Conservation (phyloP, 1,140 invertebrate genomes). For the Pseudobourletiella spinata region DNA sequence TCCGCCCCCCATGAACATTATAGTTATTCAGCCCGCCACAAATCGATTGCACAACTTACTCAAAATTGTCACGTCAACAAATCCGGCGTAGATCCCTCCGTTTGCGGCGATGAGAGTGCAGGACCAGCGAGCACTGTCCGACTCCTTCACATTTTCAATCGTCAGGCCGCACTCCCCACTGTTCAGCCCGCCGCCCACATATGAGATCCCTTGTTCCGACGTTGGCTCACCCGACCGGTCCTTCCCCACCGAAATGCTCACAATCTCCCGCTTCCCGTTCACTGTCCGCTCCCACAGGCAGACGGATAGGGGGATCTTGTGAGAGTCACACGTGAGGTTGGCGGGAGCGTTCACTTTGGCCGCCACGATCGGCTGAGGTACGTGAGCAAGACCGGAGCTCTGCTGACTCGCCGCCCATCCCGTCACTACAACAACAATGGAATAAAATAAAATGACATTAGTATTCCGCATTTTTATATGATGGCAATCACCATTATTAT, state of each 20-base stretch:
- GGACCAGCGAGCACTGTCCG: slow-evolving; percentile 28
- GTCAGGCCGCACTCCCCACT: slow-evolving; percentile 27
- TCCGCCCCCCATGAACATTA: no score
- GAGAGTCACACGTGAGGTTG: slow-evolving; percentile 29
- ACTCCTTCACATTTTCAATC: slow-evolving; percentile 25
- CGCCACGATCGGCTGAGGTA: slow-evolving; percentile 9
- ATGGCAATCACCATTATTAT: no score
- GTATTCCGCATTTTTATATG: no score
- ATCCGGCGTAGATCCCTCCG: slow-evolving; percentile 9
- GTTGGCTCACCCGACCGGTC: neutral
- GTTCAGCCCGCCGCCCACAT: slow-evolving; percentile 20
- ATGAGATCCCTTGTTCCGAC: slow-evolving; percentile 13
- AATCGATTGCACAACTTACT: no score
- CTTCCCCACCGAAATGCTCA: neutral
- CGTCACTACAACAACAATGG: no score
- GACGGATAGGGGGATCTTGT: slow-evolving; percentile 9
- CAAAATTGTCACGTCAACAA: slow-evolving; percentile 29
- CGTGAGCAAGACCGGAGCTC: no score
- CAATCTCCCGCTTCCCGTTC: neutral
- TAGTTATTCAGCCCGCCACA: no score
- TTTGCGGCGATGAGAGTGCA: slow-evolving; percentile 19
- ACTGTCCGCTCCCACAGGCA: slow-evolving; percentile 26
- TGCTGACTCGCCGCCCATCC: no score
- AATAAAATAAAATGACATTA: no score
- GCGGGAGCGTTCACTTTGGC: slow-evolving; percentile 21